phyloP scores from a whole-genome alignment of 2,888 invertebrate species.

The Thecophora atra region DNA sequence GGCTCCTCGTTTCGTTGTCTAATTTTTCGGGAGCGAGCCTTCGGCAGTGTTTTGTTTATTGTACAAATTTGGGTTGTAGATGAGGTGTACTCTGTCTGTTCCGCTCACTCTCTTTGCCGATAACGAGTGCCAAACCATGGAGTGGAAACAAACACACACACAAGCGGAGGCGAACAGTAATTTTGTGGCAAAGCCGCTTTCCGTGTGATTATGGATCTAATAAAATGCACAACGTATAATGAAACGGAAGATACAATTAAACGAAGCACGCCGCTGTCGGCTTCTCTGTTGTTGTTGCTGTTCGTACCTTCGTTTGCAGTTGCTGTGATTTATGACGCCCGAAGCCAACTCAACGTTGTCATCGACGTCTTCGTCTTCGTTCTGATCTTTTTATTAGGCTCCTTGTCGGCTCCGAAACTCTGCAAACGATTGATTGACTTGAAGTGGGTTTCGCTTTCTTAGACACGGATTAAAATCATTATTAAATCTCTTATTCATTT shows the following conservation, averaged over 20 bases:
- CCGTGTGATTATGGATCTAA: constrained; percentile 46
- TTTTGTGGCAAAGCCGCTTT: not conserved
- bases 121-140: too few relatives aligned
- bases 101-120: too few relatives aligned
- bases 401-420: not conserved
- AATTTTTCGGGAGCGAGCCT: constrained; percentile 16
- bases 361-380: not conserved
- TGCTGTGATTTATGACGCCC: constrained; percentile 24
- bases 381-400: not conserved
- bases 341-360: not conserved
- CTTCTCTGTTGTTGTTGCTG: constrained; percentile 15
- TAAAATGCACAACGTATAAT: constrained; percentile 54
- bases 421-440: constrained; percentile 17
- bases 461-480: not conserved
- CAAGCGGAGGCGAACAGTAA: not conserved
- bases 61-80: not conserved
- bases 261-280: constrained; percentile 23
- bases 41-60: not conserved
- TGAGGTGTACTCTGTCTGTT: not conserved
- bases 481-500: not conserved
- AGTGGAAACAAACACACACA: not conserved
- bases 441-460: not conserved
- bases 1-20: not conserved
- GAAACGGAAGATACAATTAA: constrained; percentile 60
- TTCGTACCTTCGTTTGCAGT: constrained; percentile 21